Base-by-base conservation (phyloP, 92 coral and sea anemone species). In the Blastomussa wellsi region DNA sequence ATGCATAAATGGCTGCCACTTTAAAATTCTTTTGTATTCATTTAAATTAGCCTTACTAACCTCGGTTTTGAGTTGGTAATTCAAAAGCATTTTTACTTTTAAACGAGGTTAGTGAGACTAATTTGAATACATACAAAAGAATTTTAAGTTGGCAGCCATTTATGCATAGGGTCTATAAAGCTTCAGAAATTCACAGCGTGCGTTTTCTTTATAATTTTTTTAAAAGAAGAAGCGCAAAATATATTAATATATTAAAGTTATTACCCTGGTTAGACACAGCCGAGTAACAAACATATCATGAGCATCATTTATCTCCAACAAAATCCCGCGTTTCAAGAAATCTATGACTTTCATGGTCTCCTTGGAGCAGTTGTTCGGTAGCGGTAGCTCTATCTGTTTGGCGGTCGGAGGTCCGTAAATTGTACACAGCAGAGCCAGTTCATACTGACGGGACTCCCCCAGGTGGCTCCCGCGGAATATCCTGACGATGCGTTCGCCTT, bases 211-310 rank as follows among this genome's bases (percentile, higher is more conserved):
- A n/a, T n/a, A n/a, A n/a, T n/a, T 4, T 60, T 22, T 65, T 0
- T 36, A 65, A 3, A 10, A 5, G 24, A 0, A 67, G 20, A 67
- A 0, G 14, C 74, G 5, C 17, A 31, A 8, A 33, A 68, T n/a
- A 65, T 0, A 26, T 19, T 42, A 32, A n/a, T 44, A 4, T 44
- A 44, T 51, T 24, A 48, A 7, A 49, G 26, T 24, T 79, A 47
- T 86, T 79, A 94, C 97, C 93, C 84, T 94, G 66, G 90, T 81
- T 70, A 86, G 88, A n/a, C 92, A 90, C 78, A 87, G 37, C 22
- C 95, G 88, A n/a, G 89, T 53, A 15, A 86, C 93, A 53, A 84
- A 81, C 24, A 92, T 79, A 66, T 92, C 91, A n/a, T 85, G 85
- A 57, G 70, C 90, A 36, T 88, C 91, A 6, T 82, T 86, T 67